These are phyloP conservation scores for Megaceryle maxima DNA, from an alignment of 2,113 vertebrate species.

Conservation along the genomic window DNA sequence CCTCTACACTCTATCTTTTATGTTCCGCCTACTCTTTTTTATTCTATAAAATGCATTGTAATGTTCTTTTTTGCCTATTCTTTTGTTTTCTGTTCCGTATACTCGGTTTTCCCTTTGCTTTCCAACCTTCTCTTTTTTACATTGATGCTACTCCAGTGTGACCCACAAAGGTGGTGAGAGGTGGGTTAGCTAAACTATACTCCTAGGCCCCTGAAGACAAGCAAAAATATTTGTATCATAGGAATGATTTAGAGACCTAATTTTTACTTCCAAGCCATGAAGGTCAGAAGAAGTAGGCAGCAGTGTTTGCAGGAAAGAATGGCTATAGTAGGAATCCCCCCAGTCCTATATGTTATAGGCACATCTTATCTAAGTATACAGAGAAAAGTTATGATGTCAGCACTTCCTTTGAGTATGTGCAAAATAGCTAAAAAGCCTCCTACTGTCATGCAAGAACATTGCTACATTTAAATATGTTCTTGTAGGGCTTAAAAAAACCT, in stretches of 20 bases:
- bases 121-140: not conserved
- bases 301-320: not conserved
- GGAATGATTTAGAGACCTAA: not conserved
- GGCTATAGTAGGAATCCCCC: not conserved
- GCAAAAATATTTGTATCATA: not conserved
- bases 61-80: not conserved
- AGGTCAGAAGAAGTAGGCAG: not conserved
- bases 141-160: not conserved
- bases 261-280: not conserved
- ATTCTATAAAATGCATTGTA: not conserved
- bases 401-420: not conserved
- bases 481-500: not conserved
- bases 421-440: slow-evolving; percentile 7
- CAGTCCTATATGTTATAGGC: not conserved
- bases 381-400: not conserved
- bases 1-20: not conserved
- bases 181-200: not conserved
- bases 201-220: not conserved
- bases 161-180: not conserved
- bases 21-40: not conserved
- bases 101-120: not conserved
- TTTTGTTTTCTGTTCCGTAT: not conserved
- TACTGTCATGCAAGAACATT: not conserved
- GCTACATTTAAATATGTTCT: not conserved
- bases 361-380: not conserved